Evolutionary conservation across 2,888 invertebrate genomes (phyloP).

Genomic region (Micoletzkya japonica): DNA sequence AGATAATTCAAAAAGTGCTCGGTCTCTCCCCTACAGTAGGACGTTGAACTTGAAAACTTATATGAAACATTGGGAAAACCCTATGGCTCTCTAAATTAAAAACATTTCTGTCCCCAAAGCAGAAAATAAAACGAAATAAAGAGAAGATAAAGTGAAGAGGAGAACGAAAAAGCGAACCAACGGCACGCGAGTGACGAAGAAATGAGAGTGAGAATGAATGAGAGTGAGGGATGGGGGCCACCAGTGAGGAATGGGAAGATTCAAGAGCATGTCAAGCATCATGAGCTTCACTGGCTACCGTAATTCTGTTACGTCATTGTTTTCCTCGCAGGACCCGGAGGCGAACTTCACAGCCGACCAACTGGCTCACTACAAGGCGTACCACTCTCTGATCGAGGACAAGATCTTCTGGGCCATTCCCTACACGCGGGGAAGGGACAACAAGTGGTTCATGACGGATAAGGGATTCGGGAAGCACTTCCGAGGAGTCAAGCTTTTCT

Average conservation of each 20-base stretch:
- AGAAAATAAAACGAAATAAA: too few species aligned
- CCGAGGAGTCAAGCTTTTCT: slow-evolving; percentile 45
- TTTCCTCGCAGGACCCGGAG: slow-evolving; percentile 21
- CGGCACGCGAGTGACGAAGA: too few species aligned
- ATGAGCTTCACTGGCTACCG: not conserved
- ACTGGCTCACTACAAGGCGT: slow-evolving; percentile 43
- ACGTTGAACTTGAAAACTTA: not conserved
- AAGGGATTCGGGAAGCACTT: slow-evolving; percentile 42
- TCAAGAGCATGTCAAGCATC: too few species aligned
- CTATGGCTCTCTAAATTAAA: too few species aligned
- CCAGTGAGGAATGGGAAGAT: not conserved
- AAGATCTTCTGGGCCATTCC: slow-evolving; percentile 42
- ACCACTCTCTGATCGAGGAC: slow-evolving; percentile 50
- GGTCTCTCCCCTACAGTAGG: too few species aligned
- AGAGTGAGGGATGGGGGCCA: not conserved
- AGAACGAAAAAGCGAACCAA: too few species aligned
- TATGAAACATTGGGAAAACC: too few species aligned
- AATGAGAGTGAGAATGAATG: too few species aligned
- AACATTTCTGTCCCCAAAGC: too few species aligned
- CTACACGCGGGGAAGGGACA: slow-evolving; percentile 44
- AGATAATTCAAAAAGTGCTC: not conserved
- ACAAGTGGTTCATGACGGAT: slow-evolving; percentile 43
- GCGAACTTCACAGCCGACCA: slow-evolving; percentile 40
- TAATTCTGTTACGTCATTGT: not conserved
- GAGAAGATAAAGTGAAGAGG: too few species aligned